Evolutionary conservation across 2,113 vertebrate genomes (phyloP).

Genomic region (Siniperca chuatsi): DNA sequence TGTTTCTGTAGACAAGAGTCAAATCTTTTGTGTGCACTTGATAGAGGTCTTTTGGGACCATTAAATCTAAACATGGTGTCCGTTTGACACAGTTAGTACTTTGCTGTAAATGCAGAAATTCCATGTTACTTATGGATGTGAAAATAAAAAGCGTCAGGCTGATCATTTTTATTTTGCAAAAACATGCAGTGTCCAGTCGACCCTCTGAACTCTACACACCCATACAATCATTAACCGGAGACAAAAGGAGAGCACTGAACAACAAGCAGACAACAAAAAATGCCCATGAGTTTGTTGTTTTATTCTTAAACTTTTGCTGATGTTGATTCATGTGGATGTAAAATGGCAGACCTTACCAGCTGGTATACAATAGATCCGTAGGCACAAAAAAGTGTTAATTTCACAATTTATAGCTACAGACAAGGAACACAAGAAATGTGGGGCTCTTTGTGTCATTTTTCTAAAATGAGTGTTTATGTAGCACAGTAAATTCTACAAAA

Average conservation of each 20-base stretch:
- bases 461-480: too few relatives aligned
- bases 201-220: not conserved
- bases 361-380: not conserved
- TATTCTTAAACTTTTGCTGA: not conserved
- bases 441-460: not conserved
- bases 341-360: not conserved
- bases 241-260: not conserved
- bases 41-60: too few relatives aligned
- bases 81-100: too few relatives aligned
- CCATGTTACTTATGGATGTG: too few relatives aligned
- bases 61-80: too few relatives aligned
- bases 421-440: not conserved
- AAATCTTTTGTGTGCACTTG: too few relatives aligned
- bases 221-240: conserved; percentile 19
- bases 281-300: not conserved
- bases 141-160: too few relatives aligned
- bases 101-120: too few relatives aligned
- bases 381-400: not conserved
- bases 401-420: not conserved
- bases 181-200: too few relatives aligned
- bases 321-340: not conserved
- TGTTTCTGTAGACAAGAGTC: too few relatives aligned
- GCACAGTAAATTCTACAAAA: not conserved
- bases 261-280: not conserved
- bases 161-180: too few relatives aligned